Evolutionary conservation across 2,797 vertebrate species (phyloP), one percentile per base, ranked within the genome.

Genomic region (Cygnus olor): DNA sequence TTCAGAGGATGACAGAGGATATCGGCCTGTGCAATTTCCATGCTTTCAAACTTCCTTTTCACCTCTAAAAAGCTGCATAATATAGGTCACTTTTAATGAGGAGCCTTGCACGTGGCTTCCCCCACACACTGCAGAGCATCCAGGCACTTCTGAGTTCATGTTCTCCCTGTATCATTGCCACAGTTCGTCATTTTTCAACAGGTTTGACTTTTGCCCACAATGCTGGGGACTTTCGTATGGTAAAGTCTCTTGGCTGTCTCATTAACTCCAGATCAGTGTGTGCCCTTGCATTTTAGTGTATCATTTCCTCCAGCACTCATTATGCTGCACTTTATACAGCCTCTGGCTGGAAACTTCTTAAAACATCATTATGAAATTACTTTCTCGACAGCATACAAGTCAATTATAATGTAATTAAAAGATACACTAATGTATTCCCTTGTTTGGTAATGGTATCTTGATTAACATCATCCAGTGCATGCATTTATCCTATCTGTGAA

Each of bases 41-140:
- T 21, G 65, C 51, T 95, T 85, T 51, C 58, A 82, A 76, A 85
- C 60, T 63, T 82, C 17, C 47, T 47, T 85, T 80, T 72, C 13
- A 2, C 70, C 58, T 92, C 90, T 87, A 54, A 88, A 90, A 88
- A 61, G 47, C 72, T 94, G 63, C 72, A 64, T 79, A 94, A 70
- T 84, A 45, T 90, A 94, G 91, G 86, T 90, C 83, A 66, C 64
- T 84, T 91, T 47, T 94, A 96, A 96, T 28, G 80, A 97, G 93
- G 61, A 96, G n/a, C 34, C 64, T 51, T 51, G 60, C 11, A 44
- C 30, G 19, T 15, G 42, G 44, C 71, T 83, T 90, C 77, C 53
- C 85, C 63, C 60, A 60, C 36, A 36, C 49, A 27, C 45, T 34
- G 24, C 69, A 42, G n/a, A 77, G 36, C 79, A 83, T 78, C 2